Conservation (phyloP, 2,113 vertebrate species). For the Marcusenius ussheri region DNA sequence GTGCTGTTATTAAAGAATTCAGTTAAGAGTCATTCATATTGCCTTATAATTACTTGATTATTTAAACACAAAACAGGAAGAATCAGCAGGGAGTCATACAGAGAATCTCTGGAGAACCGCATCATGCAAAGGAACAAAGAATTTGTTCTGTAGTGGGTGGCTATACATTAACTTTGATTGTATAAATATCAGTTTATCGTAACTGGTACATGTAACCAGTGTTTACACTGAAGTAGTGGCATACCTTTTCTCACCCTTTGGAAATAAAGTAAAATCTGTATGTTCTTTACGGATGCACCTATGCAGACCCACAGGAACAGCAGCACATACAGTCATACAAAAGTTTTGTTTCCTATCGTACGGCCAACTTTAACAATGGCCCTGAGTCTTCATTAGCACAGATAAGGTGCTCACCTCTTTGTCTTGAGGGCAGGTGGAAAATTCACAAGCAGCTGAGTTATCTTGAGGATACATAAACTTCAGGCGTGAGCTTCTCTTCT, state of each 20-base stretch:
- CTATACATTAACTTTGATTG: background rate
- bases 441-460: background rate
- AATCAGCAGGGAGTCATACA: background rate
- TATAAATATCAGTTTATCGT: background rate
- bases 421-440: background rate
- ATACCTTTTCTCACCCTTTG: background rate
- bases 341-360: background rate
- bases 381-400: background rate
- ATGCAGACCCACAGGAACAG: background rate
- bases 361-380: background rate
- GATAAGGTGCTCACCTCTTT: background rate
- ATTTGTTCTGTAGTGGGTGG: background rate
- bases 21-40: background rate
- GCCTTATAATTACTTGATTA: background rate
- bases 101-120: background rate
- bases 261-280: background rate
- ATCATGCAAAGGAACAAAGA: background rate
- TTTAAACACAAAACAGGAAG: background rate
- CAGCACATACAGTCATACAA: background rate
- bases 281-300: background rate
- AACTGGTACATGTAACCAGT: background rate
- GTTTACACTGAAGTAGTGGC: background rate
- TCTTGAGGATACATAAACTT: background rate
- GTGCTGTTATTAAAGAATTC: background rate
- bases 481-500: background rate